A percentile compares a stretch with the other conserved stretches of the same genome.
phyloP scores from a whole-genome alignment of 2,797 vertebrate genomes.

The Microtus californicus region DNA sequence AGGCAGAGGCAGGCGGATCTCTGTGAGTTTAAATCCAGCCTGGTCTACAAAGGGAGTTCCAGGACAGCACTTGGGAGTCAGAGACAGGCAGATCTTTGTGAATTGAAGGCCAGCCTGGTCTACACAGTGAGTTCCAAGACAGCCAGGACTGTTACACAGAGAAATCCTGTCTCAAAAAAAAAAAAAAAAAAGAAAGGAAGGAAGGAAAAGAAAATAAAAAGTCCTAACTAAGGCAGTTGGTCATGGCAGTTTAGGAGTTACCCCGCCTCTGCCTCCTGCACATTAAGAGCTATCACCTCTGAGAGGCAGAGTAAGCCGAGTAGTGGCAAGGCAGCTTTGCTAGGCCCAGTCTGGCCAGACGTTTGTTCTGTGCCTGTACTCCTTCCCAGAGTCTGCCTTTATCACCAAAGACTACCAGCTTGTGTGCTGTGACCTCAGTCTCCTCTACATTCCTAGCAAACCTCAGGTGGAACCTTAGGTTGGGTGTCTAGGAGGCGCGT shows the following conservation, averaged over 20 bases:
- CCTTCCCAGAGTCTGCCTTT: not conserved
- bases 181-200: fast-evolving
- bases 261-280: not conserved
- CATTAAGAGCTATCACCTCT: not conserved
- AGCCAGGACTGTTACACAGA: not conserved
- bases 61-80: not conserved
- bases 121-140: not conserved
- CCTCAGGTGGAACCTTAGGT: not conserved
- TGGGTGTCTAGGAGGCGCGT: not conserved
- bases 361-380: not conserved
- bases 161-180: not conserved
- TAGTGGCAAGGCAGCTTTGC: not conserved
- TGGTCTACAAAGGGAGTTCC: not conserved
- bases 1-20: too few relatives aligned
- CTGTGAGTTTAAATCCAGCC: too few relatives aligned
- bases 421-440: not conserved
- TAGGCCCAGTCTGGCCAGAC: fast-evolving
- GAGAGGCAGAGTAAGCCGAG: not conserved
- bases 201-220: not conserved
- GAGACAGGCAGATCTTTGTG: not conserved
- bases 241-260: not conserved
- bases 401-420: not conserved
- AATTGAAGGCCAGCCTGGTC: not conserved
- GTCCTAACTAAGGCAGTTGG: not conserved
- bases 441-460: not conserved